phyloP scores from a whole-genome alignment of 2,113 vertebrate genomes.

The Microcebus ravelobensis region DNA sequence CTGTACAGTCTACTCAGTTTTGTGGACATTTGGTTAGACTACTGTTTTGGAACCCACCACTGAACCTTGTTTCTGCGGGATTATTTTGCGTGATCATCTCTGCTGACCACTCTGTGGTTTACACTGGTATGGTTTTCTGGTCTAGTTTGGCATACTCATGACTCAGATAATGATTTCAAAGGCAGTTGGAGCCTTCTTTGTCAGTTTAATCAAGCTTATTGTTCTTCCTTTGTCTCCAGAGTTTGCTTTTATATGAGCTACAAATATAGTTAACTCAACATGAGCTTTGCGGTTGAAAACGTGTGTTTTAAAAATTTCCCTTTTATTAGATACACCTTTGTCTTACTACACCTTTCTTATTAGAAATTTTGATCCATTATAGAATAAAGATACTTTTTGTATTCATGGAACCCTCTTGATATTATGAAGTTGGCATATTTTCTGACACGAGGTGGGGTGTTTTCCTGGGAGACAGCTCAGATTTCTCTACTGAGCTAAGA shows the following conservation, averaged over 20 bases:
- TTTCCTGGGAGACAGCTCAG: background rate
- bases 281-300: background rate
- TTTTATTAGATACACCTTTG: background rate
- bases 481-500: background rate
- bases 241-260: background rate
- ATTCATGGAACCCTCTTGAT: background rate
- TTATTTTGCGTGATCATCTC: background rate
- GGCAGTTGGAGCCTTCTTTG: background rate
- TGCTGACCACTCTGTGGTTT: background rate
- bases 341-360: background rate
- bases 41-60: background rate
- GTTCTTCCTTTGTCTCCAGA: background rate
- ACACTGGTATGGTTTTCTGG: background rate
- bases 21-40: background rate
- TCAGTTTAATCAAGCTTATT: background rate
- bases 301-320: background rate
- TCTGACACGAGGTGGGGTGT: background rate
- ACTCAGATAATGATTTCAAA: background rate
- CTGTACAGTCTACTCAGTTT: background rate
- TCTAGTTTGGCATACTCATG: background rate
- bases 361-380: background rate
- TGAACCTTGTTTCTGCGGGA: background rate
- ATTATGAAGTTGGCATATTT: background rate
- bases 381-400: background rate
- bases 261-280: background rate